A percentile compares a stretch with the other conserved stretches of the same genome.
Conservation (phyloP, 1,140 invertebrate species). For the Drosophila saltans region DNA sequence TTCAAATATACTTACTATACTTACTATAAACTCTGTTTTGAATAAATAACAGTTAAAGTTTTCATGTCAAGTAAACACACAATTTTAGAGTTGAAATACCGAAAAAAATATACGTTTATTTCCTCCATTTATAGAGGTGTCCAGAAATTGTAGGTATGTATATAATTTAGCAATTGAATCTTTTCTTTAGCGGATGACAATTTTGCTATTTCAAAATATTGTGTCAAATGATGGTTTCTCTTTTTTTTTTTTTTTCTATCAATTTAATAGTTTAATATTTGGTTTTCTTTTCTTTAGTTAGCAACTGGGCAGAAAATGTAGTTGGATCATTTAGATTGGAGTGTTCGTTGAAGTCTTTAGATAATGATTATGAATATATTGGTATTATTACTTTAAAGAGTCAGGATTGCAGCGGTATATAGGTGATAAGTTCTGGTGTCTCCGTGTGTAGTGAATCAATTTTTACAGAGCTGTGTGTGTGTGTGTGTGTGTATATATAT, state of each 20-base stretch:
- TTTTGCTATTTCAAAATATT: background rate
- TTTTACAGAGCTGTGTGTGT: background rate
- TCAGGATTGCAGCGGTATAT: background rate
- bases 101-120: conserved; percentile 70
- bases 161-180: background rate
- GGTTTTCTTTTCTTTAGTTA: background rate
- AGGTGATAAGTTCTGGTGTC: background rate
- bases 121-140: conserved; percentile 45
- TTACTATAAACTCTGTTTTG: no score
- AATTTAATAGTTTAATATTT: background rate
- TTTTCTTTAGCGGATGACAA: background rate
- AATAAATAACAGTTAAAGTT: no score
- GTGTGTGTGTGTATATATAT: background rate
- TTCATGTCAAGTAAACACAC: conserved; percentile 1
- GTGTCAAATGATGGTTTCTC: background rate
- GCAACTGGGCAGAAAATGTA: background rate
- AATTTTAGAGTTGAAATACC: conserved; percentile 69
- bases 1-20: no score
- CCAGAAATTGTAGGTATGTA: conserved; percentile 49
- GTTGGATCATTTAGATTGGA: background rate
- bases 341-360: conserved; percentile 1
- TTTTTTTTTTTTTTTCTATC: background rate
- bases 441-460: background rate
- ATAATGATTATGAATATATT: conserved; percentile 3
- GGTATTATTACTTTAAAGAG: conserved; percentile 17